A percentile compares a stretch with the other conserved stretches of the same genome.
phyloP scores from a whole-genome alignment of 2,888 invertebrate species.

The Acronicta psi region DNA sequence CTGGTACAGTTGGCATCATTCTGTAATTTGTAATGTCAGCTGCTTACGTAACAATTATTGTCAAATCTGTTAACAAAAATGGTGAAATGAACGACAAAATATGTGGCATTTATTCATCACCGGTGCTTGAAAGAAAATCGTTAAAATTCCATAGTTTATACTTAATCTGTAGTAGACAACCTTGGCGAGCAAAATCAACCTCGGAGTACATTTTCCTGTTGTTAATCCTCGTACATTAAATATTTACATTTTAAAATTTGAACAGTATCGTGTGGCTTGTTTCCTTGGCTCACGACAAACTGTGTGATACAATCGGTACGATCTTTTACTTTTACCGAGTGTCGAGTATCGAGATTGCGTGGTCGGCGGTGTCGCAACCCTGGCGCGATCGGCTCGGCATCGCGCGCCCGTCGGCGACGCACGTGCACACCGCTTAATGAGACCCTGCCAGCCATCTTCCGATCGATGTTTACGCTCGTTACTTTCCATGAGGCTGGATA shows the following conservation, averaged over 20 bases:
- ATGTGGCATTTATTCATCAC: conserved; percentile 9
- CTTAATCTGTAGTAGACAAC: conserved; percentile 38
- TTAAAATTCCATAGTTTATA: conserved; percentile 20
- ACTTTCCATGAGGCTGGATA: conserved; percentile 64
- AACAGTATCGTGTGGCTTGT: conserved; percentile 29
- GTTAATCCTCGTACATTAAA: conserved; percentile 29
- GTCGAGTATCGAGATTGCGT: conserved; percentile 50
- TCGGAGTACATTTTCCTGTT: conserved; percentile 56
- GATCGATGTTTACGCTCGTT: conserved; percentile 73
- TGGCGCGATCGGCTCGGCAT: conserved; percentile 51
- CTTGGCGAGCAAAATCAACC: conserved; percentile 44
- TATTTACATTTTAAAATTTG: conserved; percentile 37
- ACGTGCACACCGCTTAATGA: conserved; percentile 82
- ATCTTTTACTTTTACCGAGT: conserved; percentile 45
- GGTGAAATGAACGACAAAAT: conserved; percentile 30
- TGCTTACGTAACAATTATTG: conserved; percentile 31
- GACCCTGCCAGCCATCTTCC: conserved; percentile 76
- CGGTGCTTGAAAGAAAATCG: conserved; percentile 15
- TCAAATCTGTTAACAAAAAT: conserved; percentile 26
- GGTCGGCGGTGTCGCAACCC: conserved; percentile 61
- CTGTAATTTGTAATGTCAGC: conserved; percentile 35
- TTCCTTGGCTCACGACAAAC: conserved; percentile 19
- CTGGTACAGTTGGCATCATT: conserved; percentile 19
- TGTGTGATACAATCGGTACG: conserved; percentile 37
- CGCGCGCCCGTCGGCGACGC: conserved; percentile 73